Conservation (phyloP, 2,888 invertebrate genomes). For the Heliconius charithonia region DNA sequence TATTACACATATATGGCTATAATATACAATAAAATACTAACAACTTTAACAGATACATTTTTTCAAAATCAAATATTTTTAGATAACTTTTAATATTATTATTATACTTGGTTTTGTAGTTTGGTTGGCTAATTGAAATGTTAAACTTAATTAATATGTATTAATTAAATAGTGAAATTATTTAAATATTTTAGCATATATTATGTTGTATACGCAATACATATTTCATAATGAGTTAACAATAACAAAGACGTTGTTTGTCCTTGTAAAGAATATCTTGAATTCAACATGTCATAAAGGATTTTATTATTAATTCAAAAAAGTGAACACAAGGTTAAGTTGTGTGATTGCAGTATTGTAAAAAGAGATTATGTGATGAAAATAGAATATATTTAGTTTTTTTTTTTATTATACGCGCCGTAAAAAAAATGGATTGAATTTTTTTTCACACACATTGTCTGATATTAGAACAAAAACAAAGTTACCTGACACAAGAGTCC, state of each 20-base stretch:
- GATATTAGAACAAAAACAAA: slow-evolving; percentile 67
- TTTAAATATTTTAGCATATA: background rate
- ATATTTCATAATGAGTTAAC: background rate
- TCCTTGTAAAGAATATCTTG: slow-evolving; percentile 2
- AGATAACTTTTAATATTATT: too few relatives aligned
- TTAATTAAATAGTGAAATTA: background rate
- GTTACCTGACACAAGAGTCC: slow-evolving; percentile 74
- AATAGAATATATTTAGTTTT: background rate
- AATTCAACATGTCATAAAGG: background rate
- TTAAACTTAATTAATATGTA: background rate
- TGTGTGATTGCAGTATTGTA: background rate
- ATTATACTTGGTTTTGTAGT: too few relatives aligned
- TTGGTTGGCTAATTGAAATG: background rate
- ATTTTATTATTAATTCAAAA: slow-evolving; percentile 2
- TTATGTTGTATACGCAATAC: background rate
- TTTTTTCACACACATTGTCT: slow-evolving; percentile 47
- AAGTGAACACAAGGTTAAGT: background rate
- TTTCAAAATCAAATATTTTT: background rate
- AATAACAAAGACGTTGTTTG: slow-evolving; percentile 36
- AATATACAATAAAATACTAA: background rate
- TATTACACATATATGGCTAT: background rate
- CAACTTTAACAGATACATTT: background rate
- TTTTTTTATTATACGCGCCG: slow-evolving; percentile 30
- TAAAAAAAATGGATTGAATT: slow-evolving; percentile 1
- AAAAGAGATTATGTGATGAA: background rate